Conservation (phyloP, 2,888 invertebrate species). For the Metalampra italica region DNA sequence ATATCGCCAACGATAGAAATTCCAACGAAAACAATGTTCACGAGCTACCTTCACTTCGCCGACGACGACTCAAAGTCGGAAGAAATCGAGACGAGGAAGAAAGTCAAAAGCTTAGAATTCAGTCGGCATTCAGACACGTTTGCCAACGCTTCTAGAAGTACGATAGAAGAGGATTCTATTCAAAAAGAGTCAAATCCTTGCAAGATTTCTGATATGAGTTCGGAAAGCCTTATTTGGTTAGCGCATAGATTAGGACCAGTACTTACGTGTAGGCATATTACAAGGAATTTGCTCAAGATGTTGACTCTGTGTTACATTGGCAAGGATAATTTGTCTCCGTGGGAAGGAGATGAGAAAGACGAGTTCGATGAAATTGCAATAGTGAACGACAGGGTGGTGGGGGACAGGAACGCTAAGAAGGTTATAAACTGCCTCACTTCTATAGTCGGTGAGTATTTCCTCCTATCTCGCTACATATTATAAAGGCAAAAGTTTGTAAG, state of each 20-base stretch:
- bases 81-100: constrained; percentile 32
- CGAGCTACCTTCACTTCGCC: constrained; percentile 69
- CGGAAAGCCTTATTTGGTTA: constrained; percentile 93
- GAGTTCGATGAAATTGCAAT: constrained; percentile 81
- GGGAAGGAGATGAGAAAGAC: constrained; percentile 59
- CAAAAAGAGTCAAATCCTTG: constrained; percentile 40
- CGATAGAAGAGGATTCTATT: constrained; percentile 34
- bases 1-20: constrained; percentile 87
- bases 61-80: constrained; percentile 45
- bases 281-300: constrained; percentile 95
- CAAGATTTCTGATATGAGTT: constrained; percentile 91
- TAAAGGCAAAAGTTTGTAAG: too few relatives aligned
- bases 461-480: not conserved
- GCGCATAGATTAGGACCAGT: constrained; percentile 96
- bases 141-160: constrained; percentile 27
- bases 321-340: constrained; percentile 83
- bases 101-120: constrained; percentile 44
- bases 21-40: constrained; percentile 72
- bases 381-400: constrained; percentile 81
- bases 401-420: constrained; percentile 90
- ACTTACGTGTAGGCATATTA: constrained; percentile 92
- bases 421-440: constrained; percentile 94
- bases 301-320: constrained; percentile 95
- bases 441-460: constrained; percentile 83
- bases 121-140: constrained; percentile 24